Conservation (phyloP, 2,113 vertebrate species). For the Podilymbus podiceps region DNA sequence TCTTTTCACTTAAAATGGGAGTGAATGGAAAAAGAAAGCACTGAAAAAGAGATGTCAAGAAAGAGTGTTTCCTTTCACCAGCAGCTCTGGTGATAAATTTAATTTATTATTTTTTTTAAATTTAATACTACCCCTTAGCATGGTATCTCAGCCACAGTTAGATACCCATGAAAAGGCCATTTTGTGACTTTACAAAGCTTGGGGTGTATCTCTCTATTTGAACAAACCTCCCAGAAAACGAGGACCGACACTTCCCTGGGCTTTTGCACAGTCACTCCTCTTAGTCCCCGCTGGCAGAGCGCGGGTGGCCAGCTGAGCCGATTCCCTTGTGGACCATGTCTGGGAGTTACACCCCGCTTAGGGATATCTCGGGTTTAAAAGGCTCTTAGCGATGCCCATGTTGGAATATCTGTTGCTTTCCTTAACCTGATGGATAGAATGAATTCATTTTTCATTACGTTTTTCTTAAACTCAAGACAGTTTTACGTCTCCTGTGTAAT, state of each 20-base stretch:
- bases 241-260: background rate
- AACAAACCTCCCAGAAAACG: background rate
- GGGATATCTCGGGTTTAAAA: background rate
- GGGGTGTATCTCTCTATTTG: background rate
- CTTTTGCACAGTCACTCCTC: background rate
- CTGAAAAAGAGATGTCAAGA: background rate
- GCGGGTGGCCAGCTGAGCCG: background rate
- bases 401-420: constrained; percentile 41
- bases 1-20: background rate
- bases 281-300: background rate
- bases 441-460: constrained; percentile 5
- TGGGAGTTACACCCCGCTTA: background rate
- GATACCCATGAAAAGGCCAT: background rate
- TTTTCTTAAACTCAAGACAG: constrained; percentile 1
- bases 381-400: constrained; percentile 49
- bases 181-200: background rate
- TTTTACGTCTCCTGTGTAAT: background rate
- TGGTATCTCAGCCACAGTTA: background rate
- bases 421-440: constrained; percentile 36
- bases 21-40: background rate
- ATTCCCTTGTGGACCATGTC: background rate
- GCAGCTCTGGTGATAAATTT: background rate
- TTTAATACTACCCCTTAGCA: rapidly evolving
- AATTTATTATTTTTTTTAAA: no score
- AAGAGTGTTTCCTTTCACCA: background rate